Base-by-base conservation (phyloP, 2,888 invertebrate species). In the Acanthosepion lycidas region DNA sequence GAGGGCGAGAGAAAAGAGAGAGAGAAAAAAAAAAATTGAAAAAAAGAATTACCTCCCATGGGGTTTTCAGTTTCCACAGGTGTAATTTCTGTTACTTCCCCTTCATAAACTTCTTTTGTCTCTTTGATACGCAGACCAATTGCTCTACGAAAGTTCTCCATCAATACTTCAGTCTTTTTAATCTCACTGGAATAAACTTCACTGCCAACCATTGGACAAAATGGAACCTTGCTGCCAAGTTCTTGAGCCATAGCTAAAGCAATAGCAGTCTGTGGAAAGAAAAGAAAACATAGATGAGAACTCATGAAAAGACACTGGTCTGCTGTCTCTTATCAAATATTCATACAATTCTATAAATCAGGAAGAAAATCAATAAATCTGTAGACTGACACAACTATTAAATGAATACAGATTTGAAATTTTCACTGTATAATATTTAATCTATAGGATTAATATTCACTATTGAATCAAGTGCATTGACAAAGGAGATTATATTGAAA, bases 41-140 rank as follows among this genome's bases (percentile, higher is more conserved):
- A 48, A 94, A 92, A 15, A n/a, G 78, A 91, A 6, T 96, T 97
- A 98, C 98, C 99, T 97, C 99, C 99, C 98, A 99, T 98, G 0
- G 99, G 99, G 97, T 99, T 99, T 97, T 99, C 99, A 12, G 99
- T 99, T 97, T 99, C 99, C 0, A 99, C 98, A 0, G 99, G 99
- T 9, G 99, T 99, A n/a, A 99, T 98, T 97, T 99, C 99, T 0
- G 99, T 99, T 0, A 99, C 99, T 98, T 99, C 99, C 23, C 99
- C 99, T 97, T 99, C 99, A 97, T 99, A 99, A 0, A 99, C 99
- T 97, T 99, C 99, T 97, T 99, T 99, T 0, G 99, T 99, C 98
- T 99, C 99, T 95, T 98, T 98, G 94, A 98, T 98, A 94, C 98
- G 96, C 53, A 98, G 96, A 64, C 99, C 99, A 97, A 99, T 99